Evolutionary conservation across 2,888 invertebrate species (phyloP).

Genomic region (Rugalucina vietnamica): DNA sequence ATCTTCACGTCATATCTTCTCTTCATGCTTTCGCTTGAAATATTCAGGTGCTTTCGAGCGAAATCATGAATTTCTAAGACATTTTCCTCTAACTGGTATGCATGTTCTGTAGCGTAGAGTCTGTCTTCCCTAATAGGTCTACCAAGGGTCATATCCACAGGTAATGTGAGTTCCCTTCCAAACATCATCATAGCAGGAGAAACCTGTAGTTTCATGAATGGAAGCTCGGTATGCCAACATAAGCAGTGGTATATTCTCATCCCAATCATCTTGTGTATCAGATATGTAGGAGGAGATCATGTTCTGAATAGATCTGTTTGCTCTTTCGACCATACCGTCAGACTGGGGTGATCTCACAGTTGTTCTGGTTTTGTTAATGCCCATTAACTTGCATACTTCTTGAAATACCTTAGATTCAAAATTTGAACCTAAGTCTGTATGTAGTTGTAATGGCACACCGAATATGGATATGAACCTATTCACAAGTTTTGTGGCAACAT

Average conservation of each 20-base stretch:
- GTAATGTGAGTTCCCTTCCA: constrained; percentile 1
- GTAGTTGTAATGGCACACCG: constrained; percentile 34
- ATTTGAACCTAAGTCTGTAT: constrained; percentile 30
- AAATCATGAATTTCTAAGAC: constrained; percentile 23
- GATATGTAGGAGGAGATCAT: constrained; percentile 43
- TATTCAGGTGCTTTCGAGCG: constrained; percentile 31
- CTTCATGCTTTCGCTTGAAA: constrained; percentile 26
- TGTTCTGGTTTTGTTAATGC: constrained; percentile 31
- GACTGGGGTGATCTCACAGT: too few relatives aligned
- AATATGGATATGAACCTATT: constrained; percentile 33
- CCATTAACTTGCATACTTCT: constrained; percentile 33
- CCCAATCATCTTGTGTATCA: constrained; percentile 24
- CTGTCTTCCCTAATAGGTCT: neutral
- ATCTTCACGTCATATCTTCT: constrained; percentile 12
- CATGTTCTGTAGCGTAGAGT: neutral
- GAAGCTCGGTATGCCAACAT: too few relatives aligned
- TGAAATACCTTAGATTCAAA: constrained; percentile 39
- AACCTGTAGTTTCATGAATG: too few relatives aligned
- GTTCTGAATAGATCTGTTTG: constrained; percentile 36
- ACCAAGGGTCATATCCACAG: neutral
- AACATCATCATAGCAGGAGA: constrained; percentile 8
- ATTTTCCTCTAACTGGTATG: neutral
- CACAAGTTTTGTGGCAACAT: too few relatives aligned
- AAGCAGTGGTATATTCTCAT: too few relatives aligned
- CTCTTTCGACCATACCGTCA: constrained; percentile 50